Evolutionary conservation across 2,797 vertebrate genomes (phyloP), one percentile per base, ranked within the genome.

Genomic region (Nyctibius grandis): DNA sequence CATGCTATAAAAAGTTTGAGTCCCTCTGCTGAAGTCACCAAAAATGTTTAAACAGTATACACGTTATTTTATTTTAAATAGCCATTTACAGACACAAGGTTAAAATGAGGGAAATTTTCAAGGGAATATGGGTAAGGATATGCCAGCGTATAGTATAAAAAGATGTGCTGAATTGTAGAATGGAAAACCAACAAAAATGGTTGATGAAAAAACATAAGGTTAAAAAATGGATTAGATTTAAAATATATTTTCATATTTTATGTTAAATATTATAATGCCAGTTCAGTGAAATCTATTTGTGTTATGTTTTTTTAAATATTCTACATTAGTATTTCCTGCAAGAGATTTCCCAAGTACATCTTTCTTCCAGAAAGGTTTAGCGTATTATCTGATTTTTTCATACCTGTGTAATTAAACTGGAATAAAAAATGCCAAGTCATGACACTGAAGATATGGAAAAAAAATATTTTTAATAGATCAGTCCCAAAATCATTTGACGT

Each of bases 311-410:
- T 80, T 65, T 63, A 83, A 64, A 90, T 92, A 92, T 56, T 42
- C 34, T 54, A 61, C 33, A 33, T 38, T 9, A 93, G 5, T 77
- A 81, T 51, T 47, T 85, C 60, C 61, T 59, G 28, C 45, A 84
- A 75, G 77, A 72, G 23, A 93, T 82, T 76, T 95, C 63, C 70
- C 69, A 82, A 57, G 63, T 91, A 74, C 79, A 29, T 23, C 33
- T 94, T 40, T 93, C 14, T 87, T 97, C 51, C 65, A 84, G 36
- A 93, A 95, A 92, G 19, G 56, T 45, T 64, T 90, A 86, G 63
- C 54, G 57, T 88, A 88, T 79, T 60, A 81, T 70, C 80, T 93
- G 40, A 60, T 54, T 88, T 94, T n/a, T 97, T 93, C 75, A 23
- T 93, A 94, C 42, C 82, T 38, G 29, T 92, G 61, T 85, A 89